Base-by-base conservation (phyloP, 2,113 vertebrate species). In the Corythaeola cristata region DNA sequence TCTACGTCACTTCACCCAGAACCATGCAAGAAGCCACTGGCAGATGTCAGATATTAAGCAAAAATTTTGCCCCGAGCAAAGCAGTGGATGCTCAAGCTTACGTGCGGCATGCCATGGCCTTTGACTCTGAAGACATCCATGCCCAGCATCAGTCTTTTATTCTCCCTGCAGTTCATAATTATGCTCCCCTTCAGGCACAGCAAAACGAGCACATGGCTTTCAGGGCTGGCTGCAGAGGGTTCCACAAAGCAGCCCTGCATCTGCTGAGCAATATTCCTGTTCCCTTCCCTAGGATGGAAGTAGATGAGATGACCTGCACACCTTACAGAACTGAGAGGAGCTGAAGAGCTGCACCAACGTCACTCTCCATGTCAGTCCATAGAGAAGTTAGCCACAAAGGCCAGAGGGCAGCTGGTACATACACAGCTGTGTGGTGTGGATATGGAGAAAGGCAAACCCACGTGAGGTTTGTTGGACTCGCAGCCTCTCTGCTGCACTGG, bases 21-120 rank as follows among this genome's bases (percentile, higher is more conserved):
- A 97, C 86, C 21, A 49, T 7, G 21, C 28, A 35, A 27, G 30
- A 33, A 94, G 45, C 18, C 73, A 79, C 66, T 88, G 93, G 97
- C 80, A 93, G 64, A 94, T 88, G 77, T 97, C 95, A 97, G 80
- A 89, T 88, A 94, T 76, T 84, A 91, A 96, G 74, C 23, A 93
- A 92, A 95, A 69, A 78, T 91, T 95, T 75, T 93, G 82, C 95
- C 93, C 28, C 6, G 1, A 85, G 95, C 93, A 73, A 92, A 91
- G 58, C 68, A 58, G 82, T 81, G 88, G 87, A 94, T 94, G 85
- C 66, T 73, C 66, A 41, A 84, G 72, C 86, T 96, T 39, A 53
- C 69, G 16, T 44, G 5, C 44, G 73, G 74, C 49, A 58, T 5
- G 28, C 53, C 49, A 50, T 16, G 44, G 89, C 93, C 89, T 96